Evolutionary conservation across 2,888 invertebrate genomes (phyloP), one percentile per base, ranked within the genome.

Genomic region (Hedychridium roseum): DNA sequence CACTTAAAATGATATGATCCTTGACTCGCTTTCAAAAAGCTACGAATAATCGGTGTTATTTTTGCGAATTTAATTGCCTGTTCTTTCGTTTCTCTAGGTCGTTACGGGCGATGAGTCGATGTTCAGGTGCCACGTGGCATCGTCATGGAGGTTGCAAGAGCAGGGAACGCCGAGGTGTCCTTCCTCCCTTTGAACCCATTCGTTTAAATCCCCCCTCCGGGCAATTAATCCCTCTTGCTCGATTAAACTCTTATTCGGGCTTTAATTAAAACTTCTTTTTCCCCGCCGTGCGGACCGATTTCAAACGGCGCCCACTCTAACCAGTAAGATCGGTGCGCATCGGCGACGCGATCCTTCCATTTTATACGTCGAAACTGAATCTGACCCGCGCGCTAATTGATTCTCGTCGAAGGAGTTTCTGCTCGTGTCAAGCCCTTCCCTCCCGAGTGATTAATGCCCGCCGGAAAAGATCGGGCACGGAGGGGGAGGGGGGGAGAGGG

Each of bases 201-300:
- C 59, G 57, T 57, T 59, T 59, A 54, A 58, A 57, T 59, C 51
- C 64, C n/a, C n/a, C n/a, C n/a, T n/a, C 57, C 57, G 49, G 64
- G 68, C 72, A 72, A 72, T 72, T 72, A 72, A 72, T 72, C 70
- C 70, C 64, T 63, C 64, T 66, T 65, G 71, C 70, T 65, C 72
- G 71, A 72, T 72, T 72, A 72, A 72, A 71, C 71, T 71, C 66
- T 64, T 68, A 69, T 70, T 71, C 70, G 66, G 61, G 64, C 62
- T 70, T 71, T 70, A 72, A 72, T 72, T 72, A 72, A 72, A 72
- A 71, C 68, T 72, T 71, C 64, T 70, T 66, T 68, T 60, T 54
- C 55, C 35, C 23, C 45, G 51, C 51, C 5, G 5, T 38, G 47
- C 54, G 54, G 53, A 23, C 4, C 55, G 50, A 55, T 59, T 60